Conservation (phyloP, 2,888 invertebrate genomes). For the Melikaiella ostensackeni region DNA sequence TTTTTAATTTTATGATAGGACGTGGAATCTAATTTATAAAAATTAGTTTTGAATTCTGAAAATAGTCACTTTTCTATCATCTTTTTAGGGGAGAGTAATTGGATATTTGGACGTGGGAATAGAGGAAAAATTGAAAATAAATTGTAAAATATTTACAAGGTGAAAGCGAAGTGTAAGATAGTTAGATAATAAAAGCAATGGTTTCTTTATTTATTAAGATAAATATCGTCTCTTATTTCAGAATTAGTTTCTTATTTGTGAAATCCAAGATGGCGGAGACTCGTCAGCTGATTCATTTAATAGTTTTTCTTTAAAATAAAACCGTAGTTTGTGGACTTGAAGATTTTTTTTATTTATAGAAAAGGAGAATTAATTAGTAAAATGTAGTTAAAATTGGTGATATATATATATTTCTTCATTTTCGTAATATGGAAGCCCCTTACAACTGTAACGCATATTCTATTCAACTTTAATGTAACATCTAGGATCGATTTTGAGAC, state of each 20-base stretch:
- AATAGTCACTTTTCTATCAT: background rate
- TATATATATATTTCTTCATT: slow-evolving; percentile 60
- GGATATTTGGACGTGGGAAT: background rate
- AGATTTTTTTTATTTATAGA: too few relatives aligned
- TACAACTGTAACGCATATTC: slow-evolving; percentile 65
- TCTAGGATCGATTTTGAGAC: slow-evolving; percentile 50
- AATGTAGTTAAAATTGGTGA: slow-evolving; percentile 41
- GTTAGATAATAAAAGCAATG: background rate
- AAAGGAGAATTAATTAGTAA: background rate
- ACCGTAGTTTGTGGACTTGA: background rate
- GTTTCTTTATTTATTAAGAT: slow-evolving; percentile 24
- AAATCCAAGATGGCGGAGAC: background rate
- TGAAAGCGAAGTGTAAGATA: slow-evolving; percentile 13
- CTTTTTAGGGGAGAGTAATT: slow-evolving; percentile 3
- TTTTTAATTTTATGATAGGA: background rate
- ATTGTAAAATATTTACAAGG: slow-evolving; percentile 1
- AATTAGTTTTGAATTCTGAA: background rate
- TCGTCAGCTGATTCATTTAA: background rate
- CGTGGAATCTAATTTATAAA: slow-evolving; percentile 8
- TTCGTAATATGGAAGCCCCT: slow-evolving; percentile 70
- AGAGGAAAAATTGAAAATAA: background rate
- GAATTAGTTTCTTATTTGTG: background rate
- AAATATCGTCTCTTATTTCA: too few relatives aligned
- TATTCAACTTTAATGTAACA: slow-evolving; percentile 57
- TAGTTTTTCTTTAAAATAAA: background rate